Evolutionary conservation across 2,888 invertebrate species (phyloP).

Genomic region (Spilarctia lutea): DNA sequence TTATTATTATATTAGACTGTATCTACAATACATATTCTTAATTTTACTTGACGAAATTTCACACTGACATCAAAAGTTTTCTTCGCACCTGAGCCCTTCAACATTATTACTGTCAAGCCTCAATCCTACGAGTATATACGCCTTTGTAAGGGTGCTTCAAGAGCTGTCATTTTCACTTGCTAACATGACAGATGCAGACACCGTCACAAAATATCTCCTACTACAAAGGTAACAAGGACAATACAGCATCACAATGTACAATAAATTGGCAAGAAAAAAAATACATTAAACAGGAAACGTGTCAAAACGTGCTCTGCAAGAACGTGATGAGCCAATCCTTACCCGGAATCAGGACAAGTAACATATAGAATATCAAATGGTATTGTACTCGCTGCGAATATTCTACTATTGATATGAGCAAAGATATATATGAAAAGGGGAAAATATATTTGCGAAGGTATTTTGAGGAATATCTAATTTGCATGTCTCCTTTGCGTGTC

Average conservation of each 20-base stretch:
- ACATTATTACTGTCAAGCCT: conserved; percentile 11
- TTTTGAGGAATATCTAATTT: conserved; percentile 43
- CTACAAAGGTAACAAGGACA: conserved; percentile 27
- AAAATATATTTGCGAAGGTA: conserved; percentile 38
- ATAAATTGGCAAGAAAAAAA: conserved; percentile 52
- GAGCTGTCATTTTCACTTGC: conserved; percentile 19
- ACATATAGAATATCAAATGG: conserved; percentile 76
- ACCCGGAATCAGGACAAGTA: conserved; percentile 67
- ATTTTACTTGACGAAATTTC: neutral
- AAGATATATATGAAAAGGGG: conserved; percentile 39
- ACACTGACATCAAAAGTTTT: neutral
- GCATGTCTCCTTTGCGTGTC: conserved; percentile 10
- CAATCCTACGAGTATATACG: conserved; percentile 11
- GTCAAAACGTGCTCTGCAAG: conserved; percentile 56
- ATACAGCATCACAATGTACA: conserved; percentile 40
- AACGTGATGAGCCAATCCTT: conserved; percentile 73
- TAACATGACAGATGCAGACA: conserved; percentile 17
- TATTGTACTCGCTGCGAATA: conserved; percentile 54
- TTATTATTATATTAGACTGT: too few species aligned
- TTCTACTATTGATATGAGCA: conserved; percentile 54
- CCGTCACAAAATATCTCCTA: conserved; percentile 14
- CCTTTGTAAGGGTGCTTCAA: conserved; percentile 9
- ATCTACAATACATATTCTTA: neutral
- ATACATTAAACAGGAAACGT: conserved; percentile 62
- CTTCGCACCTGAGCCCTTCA: neutral